Percentiles rank a stretch among this genome's conserved stretches.
These are phyloP conservation scores for Cerceris rybyensis DNA, from an alignment of 2,888 invertebrate species.

Conservation along the genomic window DNA sequence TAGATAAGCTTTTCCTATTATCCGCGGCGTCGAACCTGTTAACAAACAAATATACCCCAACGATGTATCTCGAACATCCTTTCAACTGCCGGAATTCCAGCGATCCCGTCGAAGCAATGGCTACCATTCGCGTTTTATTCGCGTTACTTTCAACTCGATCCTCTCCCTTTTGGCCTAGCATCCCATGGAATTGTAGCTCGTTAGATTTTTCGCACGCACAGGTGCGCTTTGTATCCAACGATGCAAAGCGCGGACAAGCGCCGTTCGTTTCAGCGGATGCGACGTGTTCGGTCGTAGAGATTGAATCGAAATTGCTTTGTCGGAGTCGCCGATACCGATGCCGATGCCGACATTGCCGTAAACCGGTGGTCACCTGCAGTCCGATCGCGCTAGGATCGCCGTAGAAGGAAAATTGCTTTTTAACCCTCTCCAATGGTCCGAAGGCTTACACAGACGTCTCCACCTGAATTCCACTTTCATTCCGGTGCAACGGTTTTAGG, in stretches of 20 bases:
- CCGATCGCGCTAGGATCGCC: conserved; percentile 39
- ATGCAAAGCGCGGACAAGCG: conserved; percentile 35
- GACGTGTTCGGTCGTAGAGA: conserved; percentile 58
- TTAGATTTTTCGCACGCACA: conserved; percentile 66
- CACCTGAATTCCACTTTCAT: conserved; percentile 33
- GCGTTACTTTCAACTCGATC: conserved; percentile 4
- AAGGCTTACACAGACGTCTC: conserved; percentile 43
- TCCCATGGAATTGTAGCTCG: conserved; percentile 35
- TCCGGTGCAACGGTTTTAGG: conserved; percentile 38
- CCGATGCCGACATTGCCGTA: conserved; percentile 19
- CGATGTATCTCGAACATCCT: neutral
- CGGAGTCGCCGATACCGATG: conserved; percentile 43
- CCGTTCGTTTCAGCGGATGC: conserved; percentile 43
- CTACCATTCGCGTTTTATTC: conserved; percentile 21
- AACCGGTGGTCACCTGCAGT: conserved; percentile 46
- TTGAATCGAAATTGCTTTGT: conserved; percentile 69
- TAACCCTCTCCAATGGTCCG: conserved; percentile 44
- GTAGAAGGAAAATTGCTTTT: conserved; percentile 62
- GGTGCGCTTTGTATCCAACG: conserved; percentile 33
- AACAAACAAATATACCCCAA: neutral
- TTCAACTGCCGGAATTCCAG: neutral
- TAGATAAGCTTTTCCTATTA: too few species aligned
- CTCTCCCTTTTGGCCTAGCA: conserved; percentile 15
- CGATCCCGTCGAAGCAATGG: neutral
- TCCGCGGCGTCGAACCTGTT: too few species aligned